Evolutionary conservation across 2,888 invertebrate species (phyloP).

Genomic region (Neelides folsomi): DNA sequence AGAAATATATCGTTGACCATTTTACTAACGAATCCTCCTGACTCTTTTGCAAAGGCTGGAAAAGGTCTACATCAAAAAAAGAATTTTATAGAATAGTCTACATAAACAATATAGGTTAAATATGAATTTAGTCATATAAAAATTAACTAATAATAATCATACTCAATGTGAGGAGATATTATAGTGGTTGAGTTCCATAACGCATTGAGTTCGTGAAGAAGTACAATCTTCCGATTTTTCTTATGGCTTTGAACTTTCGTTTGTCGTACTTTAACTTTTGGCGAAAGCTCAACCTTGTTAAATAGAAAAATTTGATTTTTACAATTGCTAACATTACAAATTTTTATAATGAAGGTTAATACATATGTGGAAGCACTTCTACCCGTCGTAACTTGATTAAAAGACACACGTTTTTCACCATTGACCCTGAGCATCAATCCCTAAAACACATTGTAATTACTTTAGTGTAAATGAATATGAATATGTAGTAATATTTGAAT

Average conservation of each 20-base stretch:
- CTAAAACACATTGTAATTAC: conserved; percentile 9
- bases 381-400: conserved; percentile 26
- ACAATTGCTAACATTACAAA: neutral
- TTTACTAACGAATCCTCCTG: conserved; percentile 25
- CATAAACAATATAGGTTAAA: neutral
- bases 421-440: conserved; percentile 29
- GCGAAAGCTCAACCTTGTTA: conserved; percentile 25
- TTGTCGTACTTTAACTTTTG: conserved; percentile 25
- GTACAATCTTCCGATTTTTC: conserved; percentile 16
- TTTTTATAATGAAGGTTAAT: conserved; percentile 5
- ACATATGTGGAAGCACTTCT: conserved; percentile 28
- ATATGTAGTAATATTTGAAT: neutral
- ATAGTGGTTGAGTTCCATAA: conserved; percentile 25
- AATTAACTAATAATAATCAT: conserved; percentile 8
- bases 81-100: neutral
- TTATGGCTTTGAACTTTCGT: conserved; percentile 17
- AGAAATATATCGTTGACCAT: conserved; percentile 25
- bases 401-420: conserved; percentile 28
- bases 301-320: conserved; percentile 1
- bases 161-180: conserved; percentile 19
- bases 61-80: conserved; percentile 18
- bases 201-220: conserved; percentile 24
- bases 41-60: conserved; percentile 19
- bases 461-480: neutral
- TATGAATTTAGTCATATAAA: neutral